Evolutionary conservation across 1,140 invertebrate species (phyloP).

Genomic region (Drosophila erecta): DNA sequence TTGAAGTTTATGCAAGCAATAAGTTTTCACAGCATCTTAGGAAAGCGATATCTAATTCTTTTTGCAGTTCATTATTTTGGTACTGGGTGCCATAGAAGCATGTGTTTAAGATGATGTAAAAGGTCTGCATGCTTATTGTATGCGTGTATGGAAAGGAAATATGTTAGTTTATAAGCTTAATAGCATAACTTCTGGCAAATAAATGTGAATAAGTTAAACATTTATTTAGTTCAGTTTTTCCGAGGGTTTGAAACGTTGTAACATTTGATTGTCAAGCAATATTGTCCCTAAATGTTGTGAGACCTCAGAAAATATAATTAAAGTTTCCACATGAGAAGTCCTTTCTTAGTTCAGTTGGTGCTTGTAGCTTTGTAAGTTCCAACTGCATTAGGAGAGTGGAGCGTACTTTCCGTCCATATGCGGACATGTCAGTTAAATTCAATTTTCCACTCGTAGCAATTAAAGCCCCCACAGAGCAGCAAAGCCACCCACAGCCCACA

Average conservation of each 20-base stretch:
- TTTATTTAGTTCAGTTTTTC: not conserved
- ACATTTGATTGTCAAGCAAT: no score
- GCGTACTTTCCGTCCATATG: conserved; percentile 20
- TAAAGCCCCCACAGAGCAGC: conserved; percentile 46
- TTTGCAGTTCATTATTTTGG: not conserved
- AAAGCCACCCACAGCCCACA: not conserved
- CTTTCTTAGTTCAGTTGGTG: not conserved
- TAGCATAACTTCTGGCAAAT: not conserved
- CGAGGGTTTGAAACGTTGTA: no score
- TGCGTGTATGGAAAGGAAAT: no score
- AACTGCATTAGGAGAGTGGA: not conserved
- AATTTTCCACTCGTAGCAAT: conserved; percentile 72
- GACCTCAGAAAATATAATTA: no score
- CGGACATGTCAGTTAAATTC: conserved; percentile 47
- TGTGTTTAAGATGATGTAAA: not conserved
- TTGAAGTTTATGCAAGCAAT: conserved; percentile 19
- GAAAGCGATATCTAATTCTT: not conserved
- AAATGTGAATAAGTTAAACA: not conserved
- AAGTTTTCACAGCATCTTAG: conserved; percentile 8
- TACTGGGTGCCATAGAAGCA: not conserved
- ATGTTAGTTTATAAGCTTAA: no score
- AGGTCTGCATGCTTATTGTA: no score
- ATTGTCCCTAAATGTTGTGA: no score
- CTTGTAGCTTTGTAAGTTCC: not conserved
- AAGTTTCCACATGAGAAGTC: no score